These are phyloP conservation scores for Bergia sp. DNA, from an alignment of 92 coral and sea anemone genomes.

Conservation along the genomic window DNA sequence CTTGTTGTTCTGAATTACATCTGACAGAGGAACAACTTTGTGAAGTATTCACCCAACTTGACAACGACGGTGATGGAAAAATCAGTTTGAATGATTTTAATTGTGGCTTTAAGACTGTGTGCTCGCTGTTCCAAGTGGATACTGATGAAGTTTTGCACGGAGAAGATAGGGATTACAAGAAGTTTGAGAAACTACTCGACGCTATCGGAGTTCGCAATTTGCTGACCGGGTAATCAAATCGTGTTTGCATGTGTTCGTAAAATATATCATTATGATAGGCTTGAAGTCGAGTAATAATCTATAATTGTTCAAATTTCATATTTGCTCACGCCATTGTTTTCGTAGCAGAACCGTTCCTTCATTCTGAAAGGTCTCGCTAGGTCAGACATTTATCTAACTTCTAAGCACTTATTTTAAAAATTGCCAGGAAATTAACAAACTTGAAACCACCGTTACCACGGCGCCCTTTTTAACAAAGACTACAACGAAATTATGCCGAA, in stretches of 20 bases:
- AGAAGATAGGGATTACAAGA: slow-evolving; percentile 56
- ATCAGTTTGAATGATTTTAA: slow-evolving; percentile 87
- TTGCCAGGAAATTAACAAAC: background rate
- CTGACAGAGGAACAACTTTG: slow-evolving; percentile 67
- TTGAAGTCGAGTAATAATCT: background rate
- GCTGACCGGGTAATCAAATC: slow-evolving; percentile 74
- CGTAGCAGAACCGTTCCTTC: background rate
- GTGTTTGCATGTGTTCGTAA: background rate
- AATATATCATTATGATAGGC: background rate
- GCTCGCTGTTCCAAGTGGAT: slow-evolving; percentile 65
- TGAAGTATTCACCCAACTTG: slow-evolving; percentile 76
- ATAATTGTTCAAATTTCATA: background rate
- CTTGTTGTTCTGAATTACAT: slow-evolving; percentile 82
- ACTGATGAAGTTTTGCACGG: slow-evolving; percentile 48
- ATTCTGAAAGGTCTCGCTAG: background rate
- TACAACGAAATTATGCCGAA: background rate
- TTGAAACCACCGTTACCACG: background rate
- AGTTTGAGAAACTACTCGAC: slow-evolving; percentile 82
- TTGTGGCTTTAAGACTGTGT: slow-evolving; percentile 77
- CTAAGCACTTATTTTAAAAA: background rate
- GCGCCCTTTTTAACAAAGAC: background rate
- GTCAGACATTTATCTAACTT: background rate
- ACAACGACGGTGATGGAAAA: slow-evolving; percentile 84
- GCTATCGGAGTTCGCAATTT: slow-evolving; percentile 75
- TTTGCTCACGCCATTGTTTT: background rate